phyloP scores from a whole-genome alignment of 2,888 invertebrate genomes.

The Hoplodrina blanda region DNA sequence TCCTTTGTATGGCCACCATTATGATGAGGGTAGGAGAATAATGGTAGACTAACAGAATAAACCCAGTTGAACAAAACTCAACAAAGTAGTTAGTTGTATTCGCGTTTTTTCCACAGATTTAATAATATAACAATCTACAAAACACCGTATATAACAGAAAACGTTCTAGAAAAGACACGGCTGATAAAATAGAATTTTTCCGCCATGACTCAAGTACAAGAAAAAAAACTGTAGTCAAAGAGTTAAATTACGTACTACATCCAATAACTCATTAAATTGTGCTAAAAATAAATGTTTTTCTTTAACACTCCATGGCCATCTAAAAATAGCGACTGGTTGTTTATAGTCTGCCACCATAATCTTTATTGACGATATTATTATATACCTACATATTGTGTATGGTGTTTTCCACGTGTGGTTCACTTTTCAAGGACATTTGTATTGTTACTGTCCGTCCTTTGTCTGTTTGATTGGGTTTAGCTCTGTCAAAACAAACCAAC shows the following conservation, averaged over 20 bases:
- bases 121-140: background rate
- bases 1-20: too few relatives aligned
- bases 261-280: slow-evolving; percentile 22
- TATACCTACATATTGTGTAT: background rate
- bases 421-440: background rate
- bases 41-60: too few relatives aligned
- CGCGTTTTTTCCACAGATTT: background rate
- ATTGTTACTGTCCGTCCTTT: too few relatives aligned
- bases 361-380: background rate
- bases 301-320: slow-evolving; percentile 38
- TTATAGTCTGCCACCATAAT: slow-evolving; percentile 2
- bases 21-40: too few relatives aligned
- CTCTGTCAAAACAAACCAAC: too few relatives aligned
- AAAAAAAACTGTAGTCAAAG: slow-evolving; percentile 19
- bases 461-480: background rate
- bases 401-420: background rate
- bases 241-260: slow-evolving; percentile 15
- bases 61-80: background rate
- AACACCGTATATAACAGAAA: background rate
- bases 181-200: background rate
- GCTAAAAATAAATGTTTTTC: slow-evolving; percentile 35
- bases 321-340: slow-evolving; percentile 41
- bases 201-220: background rate
- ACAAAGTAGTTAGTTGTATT: background rate
- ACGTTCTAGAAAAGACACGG: slow-evolving; percentile 7